Evolutionary conservation across 2,113 vertebrate genomes (phyloP).

Genomic region (Procapra przewalskii): DNA sequence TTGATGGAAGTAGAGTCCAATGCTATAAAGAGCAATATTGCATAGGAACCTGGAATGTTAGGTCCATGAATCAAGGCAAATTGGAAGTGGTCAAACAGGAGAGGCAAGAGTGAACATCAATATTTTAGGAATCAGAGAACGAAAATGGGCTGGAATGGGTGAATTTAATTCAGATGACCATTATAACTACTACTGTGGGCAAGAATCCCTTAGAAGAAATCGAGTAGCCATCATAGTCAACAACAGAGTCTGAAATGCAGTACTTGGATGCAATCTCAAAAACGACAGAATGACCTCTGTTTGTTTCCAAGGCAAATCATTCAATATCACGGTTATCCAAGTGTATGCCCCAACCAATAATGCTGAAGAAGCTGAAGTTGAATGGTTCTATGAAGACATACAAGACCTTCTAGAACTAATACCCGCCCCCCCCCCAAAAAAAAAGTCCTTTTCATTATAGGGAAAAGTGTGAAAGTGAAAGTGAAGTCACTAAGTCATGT

Average conservation of each 20-base stretch:
- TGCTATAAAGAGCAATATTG: neutral
- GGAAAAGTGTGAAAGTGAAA: too few species aligned
- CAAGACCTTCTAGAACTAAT: neutral
- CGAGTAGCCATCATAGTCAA: neutral
- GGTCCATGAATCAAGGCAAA: neutral
- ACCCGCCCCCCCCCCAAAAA: accelerated
- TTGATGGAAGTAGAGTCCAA: neutral
- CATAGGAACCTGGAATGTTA: neutral
- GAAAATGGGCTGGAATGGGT: neutral
- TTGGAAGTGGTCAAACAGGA: neutral
- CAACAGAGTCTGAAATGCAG: neutral
- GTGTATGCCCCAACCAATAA: neutral
- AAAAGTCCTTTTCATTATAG: neutral
- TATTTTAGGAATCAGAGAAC: accelerated
- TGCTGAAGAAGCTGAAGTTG: neutral
- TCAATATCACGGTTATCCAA: neutral
- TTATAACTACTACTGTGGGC: neutral
- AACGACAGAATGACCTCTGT: neutral
- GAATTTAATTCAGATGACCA: neutral
- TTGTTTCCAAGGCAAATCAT: neutral
- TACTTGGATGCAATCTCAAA: neutral
- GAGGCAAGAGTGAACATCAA: neutral
- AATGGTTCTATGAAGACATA: neutral
- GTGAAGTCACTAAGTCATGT: too few species aligned
- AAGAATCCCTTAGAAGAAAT: neutral